Evolutionary conservation across 2,797 vertebrate species (phyloP).

Genomic region (Typhlichthys subterraneus): DNA sequence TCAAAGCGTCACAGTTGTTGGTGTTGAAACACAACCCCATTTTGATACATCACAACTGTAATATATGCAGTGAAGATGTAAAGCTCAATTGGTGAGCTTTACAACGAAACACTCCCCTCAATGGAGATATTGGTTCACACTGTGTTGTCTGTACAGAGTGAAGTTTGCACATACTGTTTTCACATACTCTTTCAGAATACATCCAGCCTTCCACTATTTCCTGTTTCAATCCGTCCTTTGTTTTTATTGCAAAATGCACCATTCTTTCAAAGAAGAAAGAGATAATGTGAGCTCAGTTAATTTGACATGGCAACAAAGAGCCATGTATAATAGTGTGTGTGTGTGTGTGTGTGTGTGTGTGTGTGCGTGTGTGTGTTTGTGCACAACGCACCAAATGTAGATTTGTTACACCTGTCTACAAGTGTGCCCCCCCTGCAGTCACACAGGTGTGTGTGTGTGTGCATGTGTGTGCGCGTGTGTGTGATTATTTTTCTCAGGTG

Average conservation of each 20-base stretch:
- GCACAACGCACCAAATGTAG: background rate
- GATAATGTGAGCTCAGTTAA: slow-evolving; percentile 51
- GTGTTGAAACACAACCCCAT: background rate
- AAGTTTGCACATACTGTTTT: slow-evolving; percentile 10
- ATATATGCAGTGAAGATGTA: slow-evolving; percentile 25
- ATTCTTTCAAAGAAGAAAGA: slow-evolving; percentile 1
- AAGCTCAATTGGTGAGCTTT: slow-evolving; percentile 36
- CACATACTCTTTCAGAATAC: slow-evolving; percentile 23
- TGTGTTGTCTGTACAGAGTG: slow-evolving; percentile 43
- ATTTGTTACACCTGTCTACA: background rate
- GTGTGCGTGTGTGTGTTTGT: slow-evolving; percentile 2
- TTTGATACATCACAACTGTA: slow-evolving; percentile 38
- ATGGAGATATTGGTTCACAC: slow-evolving; percentile 28
- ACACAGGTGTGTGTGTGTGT: slow-evolving; percentile 24
- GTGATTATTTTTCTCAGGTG: slow-evolving; percentile 9
- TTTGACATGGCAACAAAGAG: slow-evolving; percentile 36
- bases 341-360: slow-evolving; percentile 11
- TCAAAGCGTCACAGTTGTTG: slow-evolving; percentile 30
- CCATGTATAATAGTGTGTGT: background rate
- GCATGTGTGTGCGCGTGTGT: slow-evolving; percentile 4
- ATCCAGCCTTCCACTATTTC: slow-evolving; percentile 31
- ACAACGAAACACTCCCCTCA: slow-evolving; percentile 12
- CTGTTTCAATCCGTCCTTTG: slow-evolving; percentile 32
- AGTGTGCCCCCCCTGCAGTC: slow-evolving; percentile 5
- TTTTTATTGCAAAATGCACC: slow-evolving; percentile 7